Evolutionary conservation across 2,797 vertebrate genomes (phyloP), one percentile per base, ranked within the genome.

Genomic region (Schizopygopsis pylzovi): DNA sequence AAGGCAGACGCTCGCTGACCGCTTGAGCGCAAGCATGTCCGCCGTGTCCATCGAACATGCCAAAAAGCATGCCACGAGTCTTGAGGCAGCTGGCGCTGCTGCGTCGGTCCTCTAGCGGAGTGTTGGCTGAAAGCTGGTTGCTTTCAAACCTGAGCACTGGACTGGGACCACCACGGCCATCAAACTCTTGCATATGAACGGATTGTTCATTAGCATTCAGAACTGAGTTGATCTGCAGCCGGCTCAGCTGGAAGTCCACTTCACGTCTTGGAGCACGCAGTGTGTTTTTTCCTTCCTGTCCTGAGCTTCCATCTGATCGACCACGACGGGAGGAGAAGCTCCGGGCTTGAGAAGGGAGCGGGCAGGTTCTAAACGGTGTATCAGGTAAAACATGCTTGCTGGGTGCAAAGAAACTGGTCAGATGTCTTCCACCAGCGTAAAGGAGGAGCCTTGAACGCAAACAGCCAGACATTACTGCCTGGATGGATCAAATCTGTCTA

Each of bases 11-110:
- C 92, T 99, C 97, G 0, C 98, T 97, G 4, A 99, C 95, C 0
- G 97, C 96, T 91, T 99, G 98, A 0, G 98, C 98, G 41, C 98
- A 99, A 0, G 97, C 96, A 6, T 96, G 95, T 11, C 98, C 98
- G 0, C 97, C 97, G 0, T 99, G 98, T 7, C 98, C 98, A 0
- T 99, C 98, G 0, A 98, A 99, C 86, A 99, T 91, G 0, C 98
- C 98, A 37, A 99, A 99, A 91, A 99, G 93, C 94, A 98, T 96
- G 33, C 98, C 97, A 0, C 93, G 96, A 15, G 96, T 96, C 94
- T 97, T 97, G 85, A 98, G 88, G 92, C 97, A 98, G 16, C 96
- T 96, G 79, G 96, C 97, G 4, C 96, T 94, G n/a, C 97, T 97
- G 47, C 95, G 94, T 20, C 97, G 96, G 92, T 99, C 98, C 90